These are phyloP conservation scores for Campylorhamphus procurvoides DNA, from an alignment of 2,113 vertebrate species.

Conservation along the genomic window DNA sequence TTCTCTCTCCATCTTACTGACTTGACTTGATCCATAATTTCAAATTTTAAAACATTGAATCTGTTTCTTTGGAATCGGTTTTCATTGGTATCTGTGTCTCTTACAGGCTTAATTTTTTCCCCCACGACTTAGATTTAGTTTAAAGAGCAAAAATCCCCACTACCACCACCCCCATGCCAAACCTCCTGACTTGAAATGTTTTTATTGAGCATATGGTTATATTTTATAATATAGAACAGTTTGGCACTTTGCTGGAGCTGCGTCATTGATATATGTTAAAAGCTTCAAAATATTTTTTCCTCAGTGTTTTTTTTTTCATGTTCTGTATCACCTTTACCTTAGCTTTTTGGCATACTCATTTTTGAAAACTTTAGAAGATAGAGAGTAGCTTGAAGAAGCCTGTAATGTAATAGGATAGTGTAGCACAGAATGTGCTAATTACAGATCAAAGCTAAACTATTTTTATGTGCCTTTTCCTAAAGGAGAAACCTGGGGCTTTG, in stretches of 20 bases:
- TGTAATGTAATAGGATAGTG: not conserved
- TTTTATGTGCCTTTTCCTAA: constrained; percentile 8
- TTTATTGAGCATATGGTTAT: constrained; percentile 1
- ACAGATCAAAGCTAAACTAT: constrained; percentile 32
- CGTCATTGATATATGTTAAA: not conserved
- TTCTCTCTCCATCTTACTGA: not conserved
- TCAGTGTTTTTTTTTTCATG: not conserved
- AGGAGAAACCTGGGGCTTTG: constrained; percentile 9
- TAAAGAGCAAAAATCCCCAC: not conserved
- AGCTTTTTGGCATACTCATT: not conserved
- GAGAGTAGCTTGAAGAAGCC: not conserved
- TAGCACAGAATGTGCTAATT: constrained; percentile 9
- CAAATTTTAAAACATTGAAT: not conserved
- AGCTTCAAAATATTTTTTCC: not conserved
- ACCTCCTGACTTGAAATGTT: not conserved
- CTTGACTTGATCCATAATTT: not conserved
- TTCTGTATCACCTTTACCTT: not conserved
- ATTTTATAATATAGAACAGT: not conserved
- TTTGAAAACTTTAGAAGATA: not conserved
- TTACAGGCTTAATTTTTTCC: not conserved
- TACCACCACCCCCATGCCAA: not conserved
- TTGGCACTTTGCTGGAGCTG: not conserved
- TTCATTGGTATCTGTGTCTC: not conserved
- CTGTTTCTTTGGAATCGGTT: not conserved
- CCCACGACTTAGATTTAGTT: not conserved